Percentiles rank a stretch among this genome's conserved stretches.
These are phyloP conservation scores for Torymus tubicola DNA, from an alignment of 2,888 invertebrate genomes.

Conservation along the genomic window DNA sequence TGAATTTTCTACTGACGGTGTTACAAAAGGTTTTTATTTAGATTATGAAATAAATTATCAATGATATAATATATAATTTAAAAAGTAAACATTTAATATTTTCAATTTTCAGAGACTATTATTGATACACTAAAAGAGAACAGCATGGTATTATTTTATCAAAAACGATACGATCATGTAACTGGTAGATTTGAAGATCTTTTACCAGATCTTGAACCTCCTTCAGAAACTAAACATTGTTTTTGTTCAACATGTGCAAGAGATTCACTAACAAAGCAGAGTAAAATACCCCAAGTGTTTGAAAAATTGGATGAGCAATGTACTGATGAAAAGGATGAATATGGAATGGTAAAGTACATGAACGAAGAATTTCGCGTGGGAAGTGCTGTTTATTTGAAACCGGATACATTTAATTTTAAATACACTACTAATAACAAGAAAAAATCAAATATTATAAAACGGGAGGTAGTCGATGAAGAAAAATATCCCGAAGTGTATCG, in stretches of 20 bases:
- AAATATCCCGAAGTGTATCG: constrained; percentile 88
- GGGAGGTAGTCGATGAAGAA: constrained; percentile 80
- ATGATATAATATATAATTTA: too few relatives aligned
- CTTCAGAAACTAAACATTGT: constrained; percentile 65
- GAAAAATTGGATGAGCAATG: constrained; percentile 56
- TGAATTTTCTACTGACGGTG: constrained; percentile 80
- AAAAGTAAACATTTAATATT: background rate
- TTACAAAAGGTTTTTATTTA: constrained; percentile 77
- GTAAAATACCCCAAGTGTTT: constrained; percentile 54
- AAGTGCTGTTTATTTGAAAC: constrained; percentile 83
- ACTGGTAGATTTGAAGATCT: constrained; percentile 70
- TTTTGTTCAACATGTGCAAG: constrained; percentile 65
- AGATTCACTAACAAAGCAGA: constrained; percentile 51
- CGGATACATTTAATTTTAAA: constrained; percentile 81
- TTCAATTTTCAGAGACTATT: constrained; percentile 18
- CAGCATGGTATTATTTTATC: constrained; percentile 81
- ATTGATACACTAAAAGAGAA: constrained; percentile 20
- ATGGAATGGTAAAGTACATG: constrained; percentile 79
- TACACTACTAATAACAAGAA: constrained; percentile 48
- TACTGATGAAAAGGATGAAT: constrained; percentile 62
- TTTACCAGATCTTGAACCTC: constrained; percentile 58
- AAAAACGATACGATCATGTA: constrained; percentile 77
- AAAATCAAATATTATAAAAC: constrained; percentile 13
- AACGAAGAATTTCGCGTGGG: constrained; percentile 82
- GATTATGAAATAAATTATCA: too few relatives aligned